These are phyloP conservation scores for Gerris buenoi DNA, from an alignment of 1,140 invertebrate genomes.

Conservation along the genomic window DNA sequence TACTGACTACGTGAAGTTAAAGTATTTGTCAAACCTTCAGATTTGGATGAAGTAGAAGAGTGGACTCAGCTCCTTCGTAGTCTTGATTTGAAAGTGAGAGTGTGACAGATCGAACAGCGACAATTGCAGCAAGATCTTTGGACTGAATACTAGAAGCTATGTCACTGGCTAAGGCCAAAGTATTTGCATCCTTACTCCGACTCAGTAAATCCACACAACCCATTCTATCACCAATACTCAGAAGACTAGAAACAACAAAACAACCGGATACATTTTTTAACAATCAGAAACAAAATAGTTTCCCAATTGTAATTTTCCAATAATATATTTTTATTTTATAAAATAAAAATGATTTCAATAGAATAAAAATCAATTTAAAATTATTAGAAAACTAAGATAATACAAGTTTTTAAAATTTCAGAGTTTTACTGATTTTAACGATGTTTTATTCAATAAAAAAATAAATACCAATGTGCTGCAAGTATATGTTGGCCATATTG, in stretches of 20 bases:
- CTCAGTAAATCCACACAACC: constrained; percentile 17
- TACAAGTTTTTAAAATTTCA: constrained; percentile 6
- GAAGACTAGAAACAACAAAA: constrained; percentile 19
- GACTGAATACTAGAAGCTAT: constrained; percentile 13
- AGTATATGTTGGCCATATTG: constrained; percentile 37
- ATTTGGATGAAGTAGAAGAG: constrained; percentile 7
- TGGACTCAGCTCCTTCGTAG: constrained; percentile 9
- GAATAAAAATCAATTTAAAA: not conserved
- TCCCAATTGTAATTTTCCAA: not conserved
- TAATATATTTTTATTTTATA: not conserved
- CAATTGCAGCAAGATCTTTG: constrained; percentile 13
- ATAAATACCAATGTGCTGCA: constrained; percentile 46
- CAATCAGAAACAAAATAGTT: constrained; percentile 8
- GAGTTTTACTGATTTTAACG: constrained; percentile 9
- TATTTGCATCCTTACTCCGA: constrained; percentile 17
- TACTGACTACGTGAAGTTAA: not conserved
- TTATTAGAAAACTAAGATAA: not conserved
- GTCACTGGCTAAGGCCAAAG: constrained; percentile 17
- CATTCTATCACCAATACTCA: constrained; percentile 13
- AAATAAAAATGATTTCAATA: not conserved
- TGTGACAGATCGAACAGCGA: constrained; percentile 13
- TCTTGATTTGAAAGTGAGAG: constrained; percentile 11
- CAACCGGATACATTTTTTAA: too few relatives aligned
- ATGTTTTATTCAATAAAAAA: too few relatives aligned
- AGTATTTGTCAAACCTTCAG: constrained; percentile 16